phyloP scores from a whole-genome alignment of 2,888 invertebrate genomes.

The Tenthredo amoena region DNA sequence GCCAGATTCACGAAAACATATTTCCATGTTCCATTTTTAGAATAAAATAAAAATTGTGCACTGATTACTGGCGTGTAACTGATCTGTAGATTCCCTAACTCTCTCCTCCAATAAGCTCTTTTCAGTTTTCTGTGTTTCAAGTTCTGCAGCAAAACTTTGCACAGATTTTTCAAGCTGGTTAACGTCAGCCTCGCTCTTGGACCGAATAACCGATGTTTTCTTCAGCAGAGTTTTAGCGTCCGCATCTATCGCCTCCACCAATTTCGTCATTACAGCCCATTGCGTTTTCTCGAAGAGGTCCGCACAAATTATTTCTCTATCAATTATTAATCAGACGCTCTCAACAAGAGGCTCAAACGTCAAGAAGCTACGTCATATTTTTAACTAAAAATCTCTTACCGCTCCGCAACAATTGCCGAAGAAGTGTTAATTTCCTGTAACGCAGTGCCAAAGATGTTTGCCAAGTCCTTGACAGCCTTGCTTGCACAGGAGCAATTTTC shows the following conservation, averaged over 20 bases:
- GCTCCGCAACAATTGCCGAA: slow-evolving; percentile 57
- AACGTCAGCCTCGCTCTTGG: slow-evolving; percentile 51
- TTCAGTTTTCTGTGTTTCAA: slow-evolving; percentile 52
- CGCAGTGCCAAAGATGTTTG: slow-evolving; percentile 61
- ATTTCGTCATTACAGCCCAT: slow-evolving; percentile 65
- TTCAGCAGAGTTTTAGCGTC: slow-evolving; percentile 59
- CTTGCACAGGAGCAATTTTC: slow-evolving; percentile 61
- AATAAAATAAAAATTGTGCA: not conserved
- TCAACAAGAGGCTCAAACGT: not conserved
- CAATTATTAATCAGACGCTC: not conserved
- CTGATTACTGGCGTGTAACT: slow-evolving; percentile 57
- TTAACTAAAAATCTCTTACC: slow-evolving; percentile 53
- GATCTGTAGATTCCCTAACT: slow-evolving; percentile 41
- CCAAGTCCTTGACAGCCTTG: slow-evolving; percentile 58
- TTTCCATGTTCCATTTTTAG: not conserved
- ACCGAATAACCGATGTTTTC: slow-evolving; percentile 56
- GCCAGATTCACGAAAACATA: not conserved
- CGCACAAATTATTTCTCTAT: not conserved
- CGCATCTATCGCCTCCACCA: slow-evolving; percentile 59
- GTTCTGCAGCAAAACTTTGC: slow-evolving; percentile 40
- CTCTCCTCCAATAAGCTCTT: slow-evolving; percentile 52
- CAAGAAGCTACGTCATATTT: not conserved
- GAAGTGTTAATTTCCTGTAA: slow-evolving; percentile 64
- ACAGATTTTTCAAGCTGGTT: slow-evolving; percentile 55
- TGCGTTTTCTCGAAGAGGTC: slow-evolving; percentile 64